Evolutionary conservation across 92 coral and sea anemone genomes (phyloP).

Genomic region (Umimayanthus chanpuru): DNA sequence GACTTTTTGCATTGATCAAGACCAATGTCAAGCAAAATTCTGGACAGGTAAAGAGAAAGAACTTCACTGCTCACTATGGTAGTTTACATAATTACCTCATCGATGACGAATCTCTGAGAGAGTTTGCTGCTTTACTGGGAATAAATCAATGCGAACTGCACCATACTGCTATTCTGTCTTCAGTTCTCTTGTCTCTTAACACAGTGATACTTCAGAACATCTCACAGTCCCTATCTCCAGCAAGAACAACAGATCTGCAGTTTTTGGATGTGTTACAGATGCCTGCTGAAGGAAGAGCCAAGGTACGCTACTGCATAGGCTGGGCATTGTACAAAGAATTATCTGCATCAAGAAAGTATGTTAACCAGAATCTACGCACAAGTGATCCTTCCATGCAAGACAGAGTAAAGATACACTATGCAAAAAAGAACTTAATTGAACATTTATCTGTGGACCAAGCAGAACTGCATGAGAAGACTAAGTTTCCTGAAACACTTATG

Average conservation of each 20-base stretch:
- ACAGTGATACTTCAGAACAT: background rate
- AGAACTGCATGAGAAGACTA: slow-evolving; percentile 38
- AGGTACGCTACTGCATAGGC: slow-evolving; percentile 52
- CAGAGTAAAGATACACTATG: slow-evolving; percentile 32
- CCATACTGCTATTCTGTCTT: background rate
- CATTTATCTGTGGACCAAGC: slow-evolving; percentile 30
- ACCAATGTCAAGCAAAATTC: slow-evolving; percentile 35
- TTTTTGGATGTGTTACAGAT: slow-evolving; percentile 41
- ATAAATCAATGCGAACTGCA: slow-evolving; percentile 2
- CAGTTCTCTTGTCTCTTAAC: background rate
- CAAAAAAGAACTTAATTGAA: slow-evolving; percentile 26
- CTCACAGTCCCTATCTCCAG: background rate
- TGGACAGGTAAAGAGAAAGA: slow-evolving; percentile 46
- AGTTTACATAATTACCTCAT: slow-evolving; percentile 39
- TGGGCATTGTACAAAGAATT: slow-evolving; percentile 51
- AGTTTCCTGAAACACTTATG: slow-evolving; percentile 31
- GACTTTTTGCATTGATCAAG: slow-evolving; percentile 24
- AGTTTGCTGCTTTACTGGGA: slow-evolving; percentile 35
- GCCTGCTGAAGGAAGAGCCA: slow-evolving; percentile 48
- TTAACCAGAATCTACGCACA: slow-evolving; percentile 40
- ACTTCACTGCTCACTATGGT: slow-evolving; percentile 54
- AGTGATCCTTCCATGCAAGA: slow-evolving; percentile 6
- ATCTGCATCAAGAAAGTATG: slow-evolving; percentile 41
- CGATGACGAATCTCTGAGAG: slow-evolving; percentile 21
- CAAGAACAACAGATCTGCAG: background rate